These are phyloP conservation scores for Tenthredo distinguenda DNA, from an alignment of 2,888 invertebrate species.

Conservation along the genomic window DNA sequence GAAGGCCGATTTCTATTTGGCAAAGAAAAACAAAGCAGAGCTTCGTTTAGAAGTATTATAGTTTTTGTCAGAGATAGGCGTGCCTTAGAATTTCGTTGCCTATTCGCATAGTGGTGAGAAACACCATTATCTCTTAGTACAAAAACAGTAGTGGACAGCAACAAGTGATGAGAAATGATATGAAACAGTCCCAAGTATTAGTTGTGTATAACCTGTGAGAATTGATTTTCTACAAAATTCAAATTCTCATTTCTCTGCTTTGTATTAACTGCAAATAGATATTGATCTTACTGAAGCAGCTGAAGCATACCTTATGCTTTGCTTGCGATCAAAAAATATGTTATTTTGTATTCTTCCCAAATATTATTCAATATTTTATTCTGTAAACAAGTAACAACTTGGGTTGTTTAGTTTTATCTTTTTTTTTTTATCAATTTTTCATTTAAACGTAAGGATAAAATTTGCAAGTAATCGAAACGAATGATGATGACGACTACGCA, in stretches of 20 bases:
- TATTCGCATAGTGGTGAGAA: neutral
- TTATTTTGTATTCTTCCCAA: neutral
- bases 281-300: neutral
- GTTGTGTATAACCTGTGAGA: neutral
- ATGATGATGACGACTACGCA: neutral
- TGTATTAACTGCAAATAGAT: neutral
- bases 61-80: conserved; percentile 17
- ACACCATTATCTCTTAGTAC: neutral
- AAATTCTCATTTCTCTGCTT: neutral
- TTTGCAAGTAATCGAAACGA: neutral
- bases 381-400: neutral
- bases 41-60: neutral
- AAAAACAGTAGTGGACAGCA: neutral
- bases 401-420: neutral
- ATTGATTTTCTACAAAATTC: neutral
- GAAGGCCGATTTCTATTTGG: conserved; percentile 7
- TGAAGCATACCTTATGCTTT: neutral
- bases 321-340: neutral
- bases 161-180: neutral
- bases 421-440: neutral
- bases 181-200: neutral
- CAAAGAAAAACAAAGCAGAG: neutral
- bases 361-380: conserved; percentile 3
- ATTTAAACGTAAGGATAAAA: neutral
- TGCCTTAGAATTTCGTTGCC: conserved; percentile 23